phyloP scores from a whole-genome alignment of 2,113 vertebrate species.

The Nannobrachium achirus region DNA sequence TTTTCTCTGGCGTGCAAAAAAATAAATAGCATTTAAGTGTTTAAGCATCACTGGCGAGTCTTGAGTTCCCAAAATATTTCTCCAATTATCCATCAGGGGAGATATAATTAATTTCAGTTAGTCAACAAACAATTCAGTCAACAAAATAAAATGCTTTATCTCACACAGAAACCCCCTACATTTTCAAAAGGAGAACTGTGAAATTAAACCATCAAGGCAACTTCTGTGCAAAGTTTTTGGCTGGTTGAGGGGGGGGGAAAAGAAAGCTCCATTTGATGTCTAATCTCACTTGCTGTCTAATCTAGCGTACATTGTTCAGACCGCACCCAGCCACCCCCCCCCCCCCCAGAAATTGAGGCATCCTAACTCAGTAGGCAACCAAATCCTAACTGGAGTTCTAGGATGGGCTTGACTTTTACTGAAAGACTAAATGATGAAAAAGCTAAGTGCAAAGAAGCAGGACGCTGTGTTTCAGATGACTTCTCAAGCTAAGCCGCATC shows the following conservation, averaged over 20 bases:
- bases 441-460: slow-evolving; percentile 41
- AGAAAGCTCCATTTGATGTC: no score
- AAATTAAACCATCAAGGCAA: slow-evolving; percentile 20
- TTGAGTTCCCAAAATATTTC: slow-evolving; percentile 26
- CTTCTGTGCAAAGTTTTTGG: slow-evolving; percentile 29
- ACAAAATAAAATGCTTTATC: slow-evolving; percentile 25
- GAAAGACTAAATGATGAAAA: slow-evolving; percentile 51
- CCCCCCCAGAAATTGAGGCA: slow-evolving; percentile 26
- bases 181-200: slow-evolving; percentile 17
- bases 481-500: slow-evolving; percentile 43
- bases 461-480: slow-evolving; percentile 54
- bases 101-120: slow-evolving; percentile 21
- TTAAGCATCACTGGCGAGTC: slow-evolving; percentile 18
- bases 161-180: slow-evolving; percentile 27
- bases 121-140: no score
- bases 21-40: slow-evolving; percentile 25
- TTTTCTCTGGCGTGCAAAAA: no score
- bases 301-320: slow-evolving; percentile 67
- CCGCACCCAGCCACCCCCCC: slow-evolving; percentile 50
- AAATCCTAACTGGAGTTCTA: slow-evolving; percentile 35
- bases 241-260: slow-evolving; percentile 4
- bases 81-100: slow-evolving; percentile 36
- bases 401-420: slow-evolving; percentile 52
- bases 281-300: slow-evolving; percentile 50
- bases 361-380: slow-evolving; percentile 56